Conservation (phyloP, 2,797 vertebrate genomes). For the Etheostoma perlongum region DNA sequence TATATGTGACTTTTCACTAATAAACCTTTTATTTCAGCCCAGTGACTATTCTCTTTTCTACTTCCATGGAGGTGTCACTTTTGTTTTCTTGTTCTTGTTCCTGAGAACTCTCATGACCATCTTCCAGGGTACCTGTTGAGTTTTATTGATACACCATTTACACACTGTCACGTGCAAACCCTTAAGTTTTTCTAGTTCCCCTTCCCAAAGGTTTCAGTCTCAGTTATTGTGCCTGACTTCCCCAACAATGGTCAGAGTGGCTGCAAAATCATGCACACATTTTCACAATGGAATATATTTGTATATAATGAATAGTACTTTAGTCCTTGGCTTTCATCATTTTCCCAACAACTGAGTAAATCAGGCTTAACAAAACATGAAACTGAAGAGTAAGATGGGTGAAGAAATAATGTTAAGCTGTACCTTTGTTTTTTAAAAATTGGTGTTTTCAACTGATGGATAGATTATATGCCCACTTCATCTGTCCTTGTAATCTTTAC, state of each 20-base stretch:
- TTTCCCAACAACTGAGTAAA: background rate
- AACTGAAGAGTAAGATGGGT: background rate
- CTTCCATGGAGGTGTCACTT: constrained; percentile 7
- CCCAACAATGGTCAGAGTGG: constrained; percentile 1
- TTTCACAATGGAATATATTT: constrained; percentile 7
- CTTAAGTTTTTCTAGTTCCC: constrained; percentile 37
- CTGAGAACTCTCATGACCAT: constrained; percentile 24
- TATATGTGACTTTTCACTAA: background rate
- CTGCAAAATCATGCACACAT: background rate
- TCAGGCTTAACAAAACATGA: background rate
- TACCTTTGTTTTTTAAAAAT: background rate
- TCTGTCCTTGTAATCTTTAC: background rate
- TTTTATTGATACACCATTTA: constrained; percentile 1
- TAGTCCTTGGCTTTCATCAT: background rate
- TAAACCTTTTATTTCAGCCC: background rate
- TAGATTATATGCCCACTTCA: background rate
- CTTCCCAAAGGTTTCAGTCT: constrained; percentile 45
- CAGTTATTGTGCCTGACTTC: constrained; percentile 31
- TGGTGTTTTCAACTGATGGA: constrained; percentile 18
- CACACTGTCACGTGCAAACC: constrained; percentile 18
- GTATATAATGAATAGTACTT: background rate
- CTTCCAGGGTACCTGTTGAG: constrained; percentile 35
- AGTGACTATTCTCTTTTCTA: constrained; percentile 11
- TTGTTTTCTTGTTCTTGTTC: constrained; percentile 49
- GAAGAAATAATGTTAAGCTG: background rate